Evolutionary conservation across 2,888 invertebrate species (phyloP).

Genomic region (Hylaea fasciaria): DNA sequence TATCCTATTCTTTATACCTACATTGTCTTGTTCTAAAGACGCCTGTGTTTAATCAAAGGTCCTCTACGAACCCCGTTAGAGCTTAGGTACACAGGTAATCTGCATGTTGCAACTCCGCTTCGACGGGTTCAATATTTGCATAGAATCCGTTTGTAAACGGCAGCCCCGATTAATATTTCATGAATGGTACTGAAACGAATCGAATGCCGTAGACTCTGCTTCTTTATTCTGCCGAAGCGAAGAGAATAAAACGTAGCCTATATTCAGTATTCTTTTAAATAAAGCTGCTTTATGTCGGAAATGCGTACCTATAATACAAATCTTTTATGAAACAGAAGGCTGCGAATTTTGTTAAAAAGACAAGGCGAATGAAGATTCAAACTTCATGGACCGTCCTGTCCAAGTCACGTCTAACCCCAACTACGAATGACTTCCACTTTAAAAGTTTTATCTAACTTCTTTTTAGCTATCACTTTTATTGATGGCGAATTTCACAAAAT

Average conservation of each 20-base stretch:
- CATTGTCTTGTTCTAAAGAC: too few relatives aligned
- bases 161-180: constrained; percentile 62
- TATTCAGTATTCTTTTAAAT: constrained; percentile 47
- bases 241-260: constrained; percentile 54
- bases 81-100: constrained; percentile 23
- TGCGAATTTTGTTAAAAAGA: too few relatives aligned
- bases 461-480: too few relatives aligned
- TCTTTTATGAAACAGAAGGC: neutral
- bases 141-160: constrained; percentile 42
- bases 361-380: too few relatives aligned
- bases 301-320: neutral
- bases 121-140: constrained; percentile 43
- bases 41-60: neutral
- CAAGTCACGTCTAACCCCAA: too few relatives aligned
- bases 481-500: too few relatives aligned
- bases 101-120: constrained; percentile 21
- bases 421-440: too few relatives aligned
- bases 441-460: too few relatives aligned
- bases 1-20: too few relatives aligned
- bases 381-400: too few relatives aligned
- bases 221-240: constrained; percentile 45
- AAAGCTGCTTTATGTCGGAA: constrained; percentile 46
- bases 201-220: constrained; percentile 51
- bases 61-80: neutral
- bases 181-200: constrained; percentile 60